Evolutionary conservation across 2,113 vertebrate genomes (phyloP).

Genomic region (Todiramphus saurophagus): DNA sequence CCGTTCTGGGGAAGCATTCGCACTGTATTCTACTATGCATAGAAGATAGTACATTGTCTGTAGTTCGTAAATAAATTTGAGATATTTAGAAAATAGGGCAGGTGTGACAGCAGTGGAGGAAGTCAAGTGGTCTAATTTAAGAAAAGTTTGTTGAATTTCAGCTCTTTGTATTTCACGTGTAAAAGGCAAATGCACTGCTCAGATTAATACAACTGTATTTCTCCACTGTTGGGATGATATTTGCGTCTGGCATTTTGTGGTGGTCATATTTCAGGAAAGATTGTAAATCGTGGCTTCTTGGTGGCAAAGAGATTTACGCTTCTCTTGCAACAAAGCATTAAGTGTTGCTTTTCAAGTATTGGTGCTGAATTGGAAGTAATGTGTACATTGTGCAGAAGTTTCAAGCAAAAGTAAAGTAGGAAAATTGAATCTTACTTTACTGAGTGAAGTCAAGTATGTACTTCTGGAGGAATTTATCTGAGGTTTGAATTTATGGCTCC

Average conservation of each 20-base stretch:
- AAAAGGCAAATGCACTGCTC: neutral
- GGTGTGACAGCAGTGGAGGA: neutral
- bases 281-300: neutral
- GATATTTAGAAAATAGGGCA: neutral
- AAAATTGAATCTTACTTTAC: slow-evolving; percentile 60
- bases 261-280: neutral
- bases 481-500: slow-evolving; percentile 69
- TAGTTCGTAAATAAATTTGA: neutral
- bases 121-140: neutral
- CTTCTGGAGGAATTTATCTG: slow-evolving; percentile 56
- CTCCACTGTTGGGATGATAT: neutral
- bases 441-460: slow-evolving; percentile 16
- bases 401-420: neutral
- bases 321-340: neutral
- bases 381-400: neutral
- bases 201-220: neutral
- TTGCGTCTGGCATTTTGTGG: neutral
- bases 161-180: neutral
- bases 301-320: neutral
- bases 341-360: slow-evolving; percentile 25
- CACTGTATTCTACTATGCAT: neutral
- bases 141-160: neutral
- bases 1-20: neutral
- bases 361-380: neutral
- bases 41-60: neutral